Percentiles rank a stretch among this genome's conserved stretches.
phyloP scores from a whole-genome alignment of 2,113 vertebrate species.

The Conger conger region DNA sequence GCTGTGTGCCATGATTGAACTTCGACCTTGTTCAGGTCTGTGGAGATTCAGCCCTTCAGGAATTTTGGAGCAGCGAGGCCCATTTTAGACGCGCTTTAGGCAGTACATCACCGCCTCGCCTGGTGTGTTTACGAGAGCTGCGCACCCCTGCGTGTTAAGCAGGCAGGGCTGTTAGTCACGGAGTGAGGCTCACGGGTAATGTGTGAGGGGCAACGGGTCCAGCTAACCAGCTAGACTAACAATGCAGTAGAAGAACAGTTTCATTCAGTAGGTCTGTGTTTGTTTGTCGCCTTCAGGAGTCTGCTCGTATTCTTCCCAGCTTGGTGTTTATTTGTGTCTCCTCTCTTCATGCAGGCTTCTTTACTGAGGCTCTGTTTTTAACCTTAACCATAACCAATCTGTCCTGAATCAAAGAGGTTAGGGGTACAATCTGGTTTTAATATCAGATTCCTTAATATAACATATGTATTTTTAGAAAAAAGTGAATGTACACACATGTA shows the following conservation, averaged over 20 bases:
- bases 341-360: neutral
- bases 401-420: too few species aligned
- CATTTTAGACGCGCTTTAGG: neutral
- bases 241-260: neutral
- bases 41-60: neutral
- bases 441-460: neutral
- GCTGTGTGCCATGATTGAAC: neutral
- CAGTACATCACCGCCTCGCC: neutral
- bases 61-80: neutral
- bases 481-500: too few species aligned
- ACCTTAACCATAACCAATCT: neutral
- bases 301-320: too few species aligned
- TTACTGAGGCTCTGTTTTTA: neutral
- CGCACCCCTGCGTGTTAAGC: neutral
- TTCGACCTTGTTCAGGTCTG: neutral
- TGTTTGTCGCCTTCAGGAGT: neutral
- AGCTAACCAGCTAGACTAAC: neutral
- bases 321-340: too few species aligned
- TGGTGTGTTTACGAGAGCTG: neutral
- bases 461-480: neutral
- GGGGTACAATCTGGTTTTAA: too few species aligned
- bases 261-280: neutral
- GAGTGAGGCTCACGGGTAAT: neutral
- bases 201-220: neutral
- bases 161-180: conserved; percentile 4